A percentile compares a stretch with the other conserved stretches of the same genome.
Evolutionary conservation across 2,797 vertebrate species (phyloP).

Genomic region (Microhierax caerulescens): DNA sequence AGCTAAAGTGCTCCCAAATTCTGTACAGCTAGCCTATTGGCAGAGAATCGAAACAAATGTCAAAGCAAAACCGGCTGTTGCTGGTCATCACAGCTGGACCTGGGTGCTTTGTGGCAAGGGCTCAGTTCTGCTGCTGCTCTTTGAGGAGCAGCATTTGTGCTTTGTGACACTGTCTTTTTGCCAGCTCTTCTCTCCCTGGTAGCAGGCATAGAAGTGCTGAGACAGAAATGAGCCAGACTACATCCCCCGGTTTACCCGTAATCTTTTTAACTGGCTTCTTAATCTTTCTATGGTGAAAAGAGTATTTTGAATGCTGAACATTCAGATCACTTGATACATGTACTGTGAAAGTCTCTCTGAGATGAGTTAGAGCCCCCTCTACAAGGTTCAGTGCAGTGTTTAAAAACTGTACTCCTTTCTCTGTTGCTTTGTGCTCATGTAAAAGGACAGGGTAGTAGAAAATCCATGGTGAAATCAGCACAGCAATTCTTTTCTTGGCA

Average conservation of each 20-base stretch:
- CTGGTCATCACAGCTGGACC: background rate
- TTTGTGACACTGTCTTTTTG: fast-evolving
- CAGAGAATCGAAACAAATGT: background rate
- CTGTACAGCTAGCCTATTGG: background rate
- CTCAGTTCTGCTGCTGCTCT: background rate
- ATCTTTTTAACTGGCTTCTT: background rate
- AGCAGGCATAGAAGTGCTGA: background rate
- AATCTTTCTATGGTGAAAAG: background rate
- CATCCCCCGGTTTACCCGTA: background rate
- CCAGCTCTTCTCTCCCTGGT: background rate
- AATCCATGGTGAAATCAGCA: background rate
- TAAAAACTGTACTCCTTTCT: background rate
- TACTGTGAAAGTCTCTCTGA: background rate
- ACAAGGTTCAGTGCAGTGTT: background rate
- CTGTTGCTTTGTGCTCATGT: background rate
- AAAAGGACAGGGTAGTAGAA: background rate
- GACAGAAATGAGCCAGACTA: background rate
- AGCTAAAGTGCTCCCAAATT: background rate
- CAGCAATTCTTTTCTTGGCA: background rate
- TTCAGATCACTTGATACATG: background rate
- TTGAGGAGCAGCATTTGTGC: background rate
- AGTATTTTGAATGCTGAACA: background rate
- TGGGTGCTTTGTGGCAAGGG: background rate
- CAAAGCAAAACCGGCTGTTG: background rate
- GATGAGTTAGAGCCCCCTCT: background rate